A percentile compares a stretch with the other conserved stretches of the same genome.
These are phyloP conservation scores for Phaedon cochleariae DNA, from an alignment of 2,888 invertebrate species.

Conservation along the genomic window DNA sequence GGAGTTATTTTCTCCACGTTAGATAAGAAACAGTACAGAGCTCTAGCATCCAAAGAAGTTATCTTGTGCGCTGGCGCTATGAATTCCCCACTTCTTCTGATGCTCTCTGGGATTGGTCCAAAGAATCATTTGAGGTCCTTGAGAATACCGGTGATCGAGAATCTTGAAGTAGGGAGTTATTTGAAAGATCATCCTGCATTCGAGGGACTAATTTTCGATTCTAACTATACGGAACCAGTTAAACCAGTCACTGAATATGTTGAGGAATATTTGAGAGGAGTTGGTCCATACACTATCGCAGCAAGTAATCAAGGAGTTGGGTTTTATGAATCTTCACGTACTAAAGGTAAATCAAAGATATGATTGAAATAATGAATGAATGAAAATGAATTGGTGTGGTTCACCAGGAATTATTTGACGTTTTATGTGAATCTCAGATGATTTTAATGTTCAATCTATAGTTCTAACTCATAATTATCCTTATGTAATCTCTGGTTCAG, in stretches of 20 bases:
- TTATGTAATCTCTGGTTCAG: too few relatives aligned
- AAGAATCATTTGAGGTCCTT: slow-evolving; percentile 64
- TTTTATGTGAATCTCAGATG: too few relatives aligned
- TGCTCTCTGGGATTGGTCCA: slow-evolving; percentile 84
- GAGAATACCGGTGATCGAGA: slow-evolving; percentile 30
- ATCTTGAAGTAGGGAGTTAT: slow-evolving; percentile 39
- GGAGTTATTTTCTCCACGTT: slow-evolving; percentile 75
- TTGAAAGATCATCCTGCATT: slow-evolving; percentile 40
- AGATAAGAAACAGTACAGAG: slow-evolving; percentile 64
- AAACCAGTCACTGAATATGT: slow-evolving; percentile 26
- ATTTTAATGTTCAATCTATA: too few relatives aligned
- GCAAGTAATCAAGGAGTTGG: slow-evolving; percentile 38
- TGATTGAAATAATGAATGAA: slow-evolving; percentile 28
- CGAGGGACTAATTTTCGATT: slow-evolving; percentile 31
- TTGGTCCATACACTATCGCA: slow-evolving; percentile 40
- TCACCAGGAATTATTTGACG: too few relatives aligned
- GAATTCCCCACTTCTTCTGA: slow-evolving; percentile 82
- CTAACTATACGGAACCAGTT: slow-evolving; percentile 34
- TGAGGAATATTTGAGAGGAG: slow-evolving; percentile 38
- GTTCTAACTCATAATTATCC: too few relatives aligned
- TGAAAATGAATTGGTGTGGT: too few relatives aligned
- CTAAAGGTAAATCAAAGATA: slow-evolving; percentile 35
- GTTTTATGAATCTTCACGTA: slow-evolving; percentile 35
- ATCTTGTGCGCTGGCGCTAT: slow-evolving; percentile 81
- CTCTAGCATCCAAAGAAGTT: slow-evolving; percentile 74